Evolutionary conservation across 53 echinoderm and acorn worm species (phyloP).

Genomic region (Antedon mediterranea): DNA sequence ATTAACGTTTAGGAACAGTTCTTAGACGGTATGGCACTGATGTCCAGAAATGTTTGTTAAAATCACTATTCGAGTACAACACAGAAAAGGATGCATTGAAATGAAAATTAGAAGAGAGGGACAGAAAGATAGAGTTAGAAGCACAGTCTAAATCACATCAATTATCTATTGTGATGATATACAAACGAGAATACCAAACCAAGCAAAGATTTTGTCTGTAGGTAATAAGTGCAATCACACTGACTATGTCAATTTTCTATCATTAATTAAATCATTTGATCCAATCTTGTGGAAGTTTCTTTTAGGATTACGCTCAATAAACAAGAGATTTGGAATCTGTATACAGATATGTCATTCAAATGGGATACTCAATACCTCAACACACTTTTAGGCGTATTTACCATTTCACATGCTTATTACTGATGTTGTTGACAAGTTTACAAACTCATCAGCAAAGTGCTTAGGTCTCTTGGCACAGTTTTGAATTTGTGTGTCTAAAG

Average conservation of each 20-base stretch:
- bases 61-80: background rate
- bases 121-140: background rate
- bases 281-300: background rate
- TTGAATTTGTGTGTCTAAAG: constrained; percentile 12
- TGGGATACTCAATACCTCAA: background rate
- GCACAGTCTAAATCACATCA: background rate
- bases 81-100: background rate
- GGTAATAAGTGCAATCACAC: background rate
- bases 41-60: background rate
- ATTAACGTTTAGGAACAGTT: background rate
- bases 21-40: background rate
- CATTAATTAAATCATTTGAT: background rate
- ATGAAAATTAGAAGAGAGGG: background rate
- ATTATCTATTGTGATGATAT: background rate
- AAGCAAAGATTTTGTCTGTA: background rate
- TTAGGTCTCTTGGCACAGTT: constrained; percentile 8
- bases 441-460: constrained; percentile 13
- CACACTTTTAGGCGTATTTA: background rate
- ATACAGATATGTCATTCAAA: background rate
- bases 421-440: constrained; percentile 17
- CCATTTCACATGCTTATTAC: constrained; percentile 5
- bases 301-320: background rate
- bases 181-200: background rate
- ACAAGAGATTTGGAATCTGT: background rate
- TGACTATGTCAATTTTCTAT: background rate